phyloP scores from a whole-genome alignment of 2,888 invertebrate genomes.

The Drosophila anceps region DNA sequence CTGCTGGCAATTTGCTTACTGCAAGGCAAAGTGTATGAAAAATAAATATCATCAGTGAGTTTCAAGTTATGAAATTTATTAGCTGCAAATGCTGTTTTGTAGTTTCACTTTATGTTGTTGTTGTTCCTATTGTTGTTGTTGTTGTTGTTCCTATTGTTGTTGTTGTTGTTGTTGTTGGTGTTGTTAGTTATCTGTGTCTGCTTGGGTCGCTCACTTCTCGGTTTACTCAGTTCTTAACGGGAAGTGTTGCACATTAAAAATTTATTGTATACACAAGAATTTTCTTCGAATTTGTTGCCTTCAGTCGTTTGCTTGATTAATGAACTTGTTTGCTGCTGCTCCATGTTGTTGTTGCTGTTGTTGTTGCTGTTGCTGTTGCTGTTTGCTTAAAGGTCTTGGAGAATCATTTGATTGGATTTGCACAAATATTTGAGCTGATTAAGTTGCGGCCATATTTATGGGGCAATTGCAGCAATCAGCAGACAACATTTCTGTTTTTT shows the following conservation, averaged over 20 bases:
- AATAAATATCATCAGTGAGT: constrained; percentile 55
- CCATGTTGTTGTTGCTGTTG: neutral
- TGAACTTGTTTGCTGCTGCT: constrained; percentile 38
- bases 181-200: constrained; percentile 28
- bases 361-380: constrained; percentile 6
- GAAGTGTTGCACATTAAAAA: constrained; percentile 67
- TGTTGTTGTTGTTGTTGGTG: constrained; percentile 21
- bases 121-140: constrained; percentile 5
- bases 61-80: constrained; percentile 64
- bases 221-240: constrained; percentile 38
- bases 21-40: constrained; percentile 32
- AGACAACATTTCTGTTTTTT: neutral
- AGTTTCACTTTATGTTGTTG: constrained; percentile 8
- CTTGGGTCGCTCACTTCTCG: constrained; percentile 29
- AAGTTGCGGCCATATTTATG: constrained; percentile 34
- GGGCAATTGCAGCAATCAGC: constrained; percentile 6
- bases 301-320: constrained; percentile 55
- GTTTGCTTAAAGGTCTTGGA: constrained; percentile 10
- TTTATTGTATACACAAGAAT: constrained; percentile 56
- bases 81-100: constrained; percentile 54
- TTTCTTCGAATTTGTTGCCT: constrained; percentile 55
- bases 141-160: constrained; percentile 13
- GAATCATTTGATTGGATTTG: constrained; percentile 44
- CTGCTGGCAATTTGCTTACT: neutral
- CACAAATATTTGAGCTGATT: constrained; percentile 37